Evolutionary conservation across 1,140 invertebrate species (phyloP).

Genomic region (Rhagoletis pomonella): DNA sequence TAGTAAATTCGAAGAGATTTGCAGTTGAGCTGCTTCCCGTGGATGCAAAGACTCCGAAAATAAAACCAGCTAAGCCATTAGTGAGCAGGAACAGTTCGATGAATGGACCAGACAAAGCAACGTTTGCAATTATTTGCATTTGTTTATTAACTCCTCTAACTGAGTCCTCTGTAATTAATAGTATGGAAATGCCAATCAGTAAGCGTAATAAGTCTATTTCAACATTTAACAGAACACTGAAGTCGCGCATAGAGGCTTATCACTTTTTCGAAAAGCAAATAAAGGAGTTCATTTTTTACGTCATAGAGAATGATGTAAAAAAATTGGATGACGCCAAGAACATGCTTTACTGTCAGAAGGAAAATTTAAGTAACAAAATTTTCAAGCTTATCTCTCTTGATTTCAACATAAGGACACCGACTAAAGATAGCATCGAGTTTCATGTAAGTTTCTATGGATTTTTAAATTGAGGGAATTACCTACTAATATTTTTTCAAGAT

Average conservation of each 20-base stretch:
- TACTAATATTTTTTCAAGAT: too few relatives aligned
- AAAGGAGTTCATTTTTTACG: constrained; percentile 3
- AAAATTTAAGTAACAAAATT: constrained; percentile 33
- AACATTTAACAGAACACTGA: background rate
- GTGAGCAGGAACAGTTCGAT: background rate
- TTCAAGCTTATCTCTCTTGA: constrained; percentile 29
- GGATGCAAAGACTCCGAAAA: background rate
- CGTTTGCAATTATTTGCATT: constrained; percentile 50
- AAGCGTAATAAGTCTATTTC: background rate
- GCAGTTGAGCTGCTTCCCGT: background rate
- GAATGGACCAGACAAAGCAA: background rate
- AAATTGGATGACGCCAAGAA: constrained; percentile 16
- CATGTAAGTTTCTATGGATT: constrained; percentile 33
- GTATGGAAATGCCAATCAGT: background rate
- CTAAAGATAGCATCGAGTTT: constrained; percentile 38
- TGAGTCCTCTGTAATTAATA: background rate
- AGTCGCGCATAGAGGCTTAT: background rate
- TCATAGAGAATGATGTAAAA: constrained; percentile 42
- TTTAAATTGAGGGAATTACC: too few relatives aligned
- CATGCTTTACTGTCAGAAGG: background rate
- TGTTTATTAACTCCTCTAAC: constrained; percentile 31
- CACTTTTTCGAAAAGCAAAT: constrained; percentile 23
- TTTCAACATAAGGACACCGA: constrained; percentile 33
- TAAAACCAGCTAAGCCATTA: background rate
- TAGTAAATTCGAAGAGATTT: constrained; percentile 4